Conservation (phyloP, 2,797 vertebrate genomes). For the Chrosomus eos region DNA sequence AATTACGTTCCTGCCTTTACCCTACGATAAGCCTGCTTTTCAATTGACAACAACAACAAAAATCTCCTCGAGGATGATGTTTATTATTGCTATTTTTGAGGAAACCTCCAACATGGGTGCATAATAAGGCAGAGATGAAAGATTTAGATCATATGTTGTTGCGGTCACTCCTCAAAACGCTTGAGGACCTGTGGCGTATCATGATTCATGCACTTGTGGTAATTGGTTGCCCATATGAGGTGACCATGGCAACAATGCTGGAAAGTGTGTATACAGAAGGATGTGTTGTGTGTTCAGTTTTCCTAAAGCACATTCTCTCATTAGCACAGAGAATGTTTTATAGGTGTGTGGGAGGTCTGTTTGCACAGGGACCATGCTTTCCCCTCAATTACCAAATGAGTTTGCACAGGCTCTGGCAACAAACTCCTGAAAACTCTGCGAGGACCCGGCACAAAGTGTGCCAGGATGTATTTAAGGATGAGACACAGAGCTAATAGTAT, state of each 20-base stretch:
- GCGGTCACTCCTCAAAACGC: slow-evolving; percentile 4
- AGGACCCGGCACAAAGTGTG: slow-evolving; percentile 63
- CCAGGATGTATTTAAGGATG: slow-evolving; percentile 68
- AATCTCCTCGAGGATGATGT: not conserved
- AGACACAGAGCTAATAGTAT: slow-evolving; percentile 68
- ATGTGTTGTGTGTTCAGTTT: slow-evolving; percentile 24
- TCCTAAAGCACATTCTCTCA: slow-evolving; percentile 43
- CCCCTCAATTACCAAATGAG: slow-evolving; percentile 71
- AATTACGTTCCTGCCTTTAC: not conserved
- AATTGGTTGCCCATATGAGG: slow-evolving; percentile 46
- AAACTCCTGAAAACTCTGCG: slow-evolving; percentile 36
- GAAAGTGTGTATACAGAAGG: slow-evolving; percentile 27
- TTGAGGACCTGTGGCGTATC: slow-evolving; percentile 21
- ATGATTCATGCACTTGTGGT: slow-evolving; percentile 26
- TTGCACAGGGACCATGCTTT: slow-evolving; percentile 49
- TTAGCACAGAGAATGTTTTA: slow-evolving; percentile 45
- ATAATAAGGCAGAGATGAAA: slow-evolving; percentile 21
- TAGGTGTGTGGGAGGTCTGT: slow-evolving; percentile 53
- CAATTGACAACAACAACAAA: slow-evolving; percentile 3
- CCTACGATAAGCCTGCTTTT: not conserved
- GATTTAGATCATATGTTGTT: slow-evolving; percentile 17
- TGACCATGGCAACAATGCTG: slow-evolving; percentile 45
- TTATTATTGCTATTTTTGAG: slow-evolving; percentile 8
- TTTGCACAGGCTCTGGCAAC: slow-evolving; percentile 62
- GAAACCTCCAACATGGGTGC: not conserved